Conservation (phyloP, 2,113 vertebrate species). For the Cyprichromis sp. region DNA sequence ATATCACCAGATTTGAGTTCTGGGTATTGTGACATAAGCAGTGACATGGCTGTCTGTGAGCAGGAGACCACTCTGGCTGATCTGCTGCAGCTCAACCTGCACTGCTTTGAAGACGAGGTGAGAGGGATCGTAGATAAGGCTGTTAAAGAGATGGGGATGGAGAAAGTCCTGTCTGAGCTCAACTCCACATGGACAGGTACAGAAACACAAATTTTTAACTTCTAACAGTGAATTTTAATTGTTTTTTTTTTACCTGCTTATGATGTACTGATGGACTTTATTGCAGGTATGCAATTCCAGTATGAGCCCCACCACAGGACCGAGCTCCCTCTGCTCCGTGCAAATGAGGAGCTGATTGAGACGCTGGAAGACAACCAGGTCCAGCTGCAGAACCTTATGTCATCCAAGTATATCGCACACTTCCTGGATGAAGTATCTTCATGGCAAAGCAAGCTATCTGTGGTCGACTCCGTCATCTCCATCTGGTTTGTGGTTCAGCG, state of each 20-base stretch:
- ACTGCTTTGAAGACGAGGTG: conserved; percentile 88
- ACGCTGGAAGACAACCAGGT: conserved; percentile 94
- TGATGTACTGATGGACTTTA: not conserved
- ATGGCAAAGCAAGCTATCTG: conserved; percentile 88
- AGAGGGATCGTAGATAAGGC: conserved; percentile 82
- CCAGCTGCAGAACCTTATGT: conserved; percentile 91
- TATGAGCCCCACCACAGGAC: conserved; percentile 81
- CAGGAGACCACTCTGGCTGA: conserved; percentile 80
- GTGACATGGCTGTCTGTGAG: not conserved
- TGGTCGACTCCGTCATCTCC: conserved; percentile 75
- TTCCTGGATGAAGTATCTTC: conserved; percentile 87
- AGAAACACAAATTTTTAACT: fast-evolving
- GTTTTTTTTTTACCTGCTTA: not conserved
- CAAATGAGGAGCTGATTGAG: conserved; percentile 83
- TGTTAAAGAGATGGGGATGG: conserved; percentile 64
- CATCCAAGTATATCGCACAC: conserved; percentile 83
- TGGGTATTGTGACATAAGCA: not conserved
- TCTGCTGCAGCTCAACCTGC: conserved; percentile 84
- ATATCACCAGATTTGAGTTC: not conserved
- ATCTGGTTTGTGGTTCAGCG: conserved; percentile 92
- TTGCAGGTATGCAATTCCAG: conserved; percentile 79
- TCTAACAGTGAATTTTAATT: not conserved
- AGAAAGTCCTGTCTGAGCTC: conserved; percentile 59
- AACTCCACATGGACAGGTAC: conserved; percentile 60
- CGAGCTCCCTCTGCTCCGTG: conserved; percentile 72